These are phyloP conservation scores for Cantharis rufa DNA, from an alignment of 2,888 invertebrate genomes.

Conservation along the genomic window DNA sequence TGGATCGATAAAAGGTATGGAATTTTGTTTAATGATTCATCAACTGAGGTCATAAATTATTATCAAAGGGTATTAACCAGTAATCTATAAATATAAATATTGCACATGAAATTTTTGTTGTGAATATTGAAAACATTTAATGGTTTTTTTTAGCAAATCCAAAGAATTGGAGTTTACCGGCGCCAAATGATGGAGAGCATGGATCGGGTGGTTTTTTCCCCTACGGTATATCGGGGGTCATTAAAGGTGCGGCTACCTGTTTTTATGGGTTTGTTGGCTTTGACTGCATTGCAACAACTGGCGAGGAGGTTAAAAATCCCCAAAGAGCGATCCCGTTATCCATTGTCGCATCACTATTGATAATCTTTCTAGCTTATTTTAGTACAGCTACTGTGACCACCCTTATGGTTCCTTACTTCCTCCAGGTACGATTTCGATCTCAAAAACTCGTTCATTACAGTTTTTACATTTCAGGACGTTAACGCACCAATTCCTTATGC, in stretches of 20 bases:
- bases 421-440: constrained; percentile 59
- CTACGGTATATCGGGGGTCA: constrained; percentile 77
- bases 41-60: neutral
- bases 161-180: constrained; percentile 56
- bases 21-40: neutral
- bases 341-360: constrained; percentile 78
- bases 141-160: constrained; percentile 48
- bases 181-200: constrained; percentile 26
- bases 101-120: neutral
- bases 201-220: constrained; percentile 84
- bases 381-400: constrained; percentile 87
- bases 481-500: constrained; percentile 81
- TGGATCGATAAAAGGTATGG: constrained; percentile 73
- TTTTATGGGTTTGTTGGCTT: constrained; percentile 95
- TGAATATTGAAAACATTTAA: too few relatives aligned
- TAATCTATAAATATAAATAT: neutral
- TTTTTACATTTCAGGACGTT: constrained; percentile 60
- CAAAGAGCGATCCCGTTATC: constrained; percentile 85
- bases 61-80: neutral
- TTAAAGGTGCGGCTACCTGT: constrained; percentile 80
- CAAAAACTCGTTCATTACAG: neutral
- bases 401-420: constrained; percentile 81
- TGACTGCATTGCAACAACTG: constrained; percentile 85
- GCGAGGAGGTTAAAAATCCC: constrained; percentile 88
- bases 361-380: constrained; percentile 88